phyloP scores from a whole-genome alignment of 2,113 vertebrate species.

The Hystrix brachyura region DNA sequence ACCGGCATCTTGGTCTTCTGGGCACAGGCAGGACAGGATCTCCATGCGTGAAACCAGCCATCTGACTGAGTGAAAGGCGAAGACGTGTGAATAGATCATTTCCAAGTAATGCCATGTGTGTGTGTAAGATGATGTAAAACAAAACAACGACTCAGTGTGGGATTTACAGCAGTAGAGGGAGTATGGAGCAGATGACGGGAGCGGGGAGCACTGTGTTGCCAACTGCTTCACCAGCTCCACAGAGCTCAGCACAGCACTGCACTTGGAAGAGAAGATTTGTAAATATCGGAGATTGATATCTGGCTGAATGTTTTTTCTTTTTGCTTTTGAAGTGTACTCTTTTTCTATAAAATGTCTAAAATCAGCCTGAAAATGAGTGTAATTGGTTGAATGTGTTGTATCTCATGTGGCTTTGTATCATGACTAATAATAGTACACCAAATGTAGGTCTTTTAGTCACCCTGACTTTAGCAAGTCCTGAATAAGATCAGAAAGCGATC shows the following conservation, averaged over 20 bases:
- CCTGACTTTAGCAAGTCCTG: conserved; percentile 72
- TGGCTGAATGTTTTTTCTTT: neutral
- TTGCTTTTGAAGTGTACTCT: neutral
- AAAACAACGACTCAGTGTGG: neutral
- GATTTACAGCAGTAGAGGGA: neutral
- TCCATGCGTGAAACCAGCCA: neutral
- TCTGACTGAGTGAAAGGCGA: neutral
- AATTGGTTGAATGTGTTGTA: neutral
- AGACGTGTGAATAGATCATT: fast-evolving
- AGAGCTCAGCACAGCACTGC: neutral
- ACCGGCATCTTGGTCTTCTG: neutral
- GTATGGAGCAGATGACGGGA: neutral
- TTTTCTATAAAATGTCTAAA: conserved; percentile 48
- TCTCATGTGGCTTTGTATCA: conserved; percentile 16
- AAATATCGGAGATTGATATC: neutral
- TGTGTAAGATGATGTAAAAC: neutral
- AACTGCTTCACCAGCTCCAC: fast-evolving
- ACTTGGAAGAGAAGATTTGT: neutral
- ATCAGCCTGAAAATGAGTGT: neutral
- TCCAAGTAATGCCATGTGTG: neutral
- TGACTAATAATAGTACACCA: neutral
- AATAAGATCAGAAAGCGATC: conserved; percentile 77
- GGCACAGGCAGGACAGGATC: neutral
- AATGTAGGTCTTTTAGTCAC: conserved; percentile 19
- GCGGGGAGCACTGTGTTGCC: fast-evolving